These are phyloP conservation scores for Temnothorax unifasciatus DNA, from an alignment of 2,888 invertebrate genomes.

Conservation along the genomic window DNA sequence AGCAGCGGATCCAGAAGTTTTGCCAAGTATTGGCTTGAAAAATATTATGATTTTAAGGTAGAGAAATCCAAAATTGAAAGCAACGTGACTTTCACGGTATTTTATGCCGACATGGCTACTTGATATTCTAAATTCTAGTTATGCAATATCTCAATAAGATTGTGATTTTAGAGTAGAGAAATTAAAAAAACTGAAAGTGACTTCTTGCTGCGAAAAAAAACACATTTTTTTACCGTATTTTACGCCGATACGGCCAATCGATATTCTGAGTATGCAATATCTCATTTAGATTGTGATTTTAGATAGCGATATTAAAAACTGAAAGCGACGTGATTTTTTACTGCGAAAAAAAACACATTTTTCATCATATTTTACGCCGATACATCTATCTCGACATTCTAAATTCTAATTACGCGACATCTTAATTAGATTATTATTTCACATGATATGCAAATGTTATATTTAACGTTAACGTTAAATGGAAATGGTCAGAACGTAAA, in stretches of 20 bases:
- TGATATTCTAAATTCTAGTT: neutral
- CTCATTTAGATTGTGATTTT: neutral
- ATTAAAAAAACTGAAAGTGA: neutral
- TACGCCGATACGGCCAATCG: neutral
- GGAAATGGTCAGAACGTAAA: neutral
- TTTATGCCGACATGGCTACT: neutral
- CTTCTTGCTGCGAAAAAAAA: neutral
- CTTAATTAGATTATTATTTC: conserved; percentile 4
- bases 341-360: neutral
- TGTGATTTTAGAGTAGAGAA: neutral
- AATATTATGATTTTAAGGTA: neutral
- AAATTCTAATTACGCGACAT: neutral
- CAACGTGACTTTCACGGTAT: neutral
- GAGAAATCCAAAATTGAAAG: neutral
- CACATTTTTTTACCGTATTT: neutral
- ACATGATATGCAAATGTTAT: neutral
- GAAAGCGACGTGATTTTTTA: neutral
- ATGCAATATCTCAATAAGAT: neutral
- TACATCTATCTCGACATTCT: neutral
- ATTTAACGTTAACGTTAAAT: conserved; percentile 2
- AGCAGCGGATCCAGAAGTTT: neutral
- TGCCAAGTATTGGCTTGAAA: neutral
- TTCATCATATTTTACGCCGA: neutral
- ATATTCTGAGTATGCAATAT: neutral
- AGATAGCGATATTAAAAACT: neutral